These are phyloP conservation scores for Trachelipus rathkii DNA, from an alignment of 1,140 invertebrate genomes.

Conservation along the genomic window DNA sequence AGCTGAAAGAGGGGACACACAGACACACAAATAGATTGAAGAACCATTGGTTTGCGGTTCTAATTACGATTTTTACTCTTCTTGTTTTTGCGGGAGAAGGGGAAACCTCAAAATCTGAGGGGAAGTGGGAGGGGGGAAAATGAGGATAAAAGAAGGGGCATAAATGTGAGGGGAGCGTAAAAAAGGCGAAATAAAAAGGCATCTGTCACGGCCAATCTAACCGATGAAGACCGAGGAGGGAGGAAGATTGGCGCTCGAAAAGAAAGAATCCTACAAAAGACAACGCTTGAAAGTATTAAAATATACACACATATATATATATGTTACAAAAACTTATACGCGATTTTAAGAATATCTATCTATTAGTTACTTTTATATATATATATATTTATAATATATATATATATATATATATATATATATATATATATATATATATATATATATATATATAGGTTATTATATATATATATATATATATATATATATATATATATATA, in stretches of 20 bases:
- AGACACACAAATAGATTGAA: neutral
- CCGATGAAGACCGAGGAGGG: slow-evolving; percentile 2
- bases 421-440: slow-evolving; percentile 15
- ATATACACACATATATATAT: neutral
- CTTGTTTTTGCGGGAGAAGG: neutral
- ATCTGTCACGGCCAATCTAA: slow-evolving; percentile 11
- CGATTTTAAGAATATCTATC: neutral
- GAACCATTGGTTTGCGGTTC: neutral
- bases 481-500: neutral
- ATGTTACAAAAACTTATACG: neutral
- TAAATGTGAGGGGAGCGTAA: neutral
- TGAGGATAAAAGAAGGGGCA: neutral
- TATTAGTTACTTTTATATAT: neutral
- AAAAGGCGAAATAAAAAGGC: slow-evolving; percentile 12
- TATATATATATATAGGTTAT: slow-evolving; percentile 4
- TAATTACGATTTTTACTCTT: neutral
- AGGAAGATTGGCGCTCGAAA: neutral
- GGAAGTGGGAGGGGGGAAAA: neutral
- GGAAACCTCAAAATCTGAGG: too few relatives aligned
- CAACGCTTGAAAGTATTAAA: too few relatives aligned
- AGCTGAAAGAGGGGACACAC: too few relatives aligned
- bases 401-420: slow-evolving; percentile 1
- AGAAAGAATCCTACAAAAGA: neutral
- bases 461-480: slow-evolving; percentile 8
- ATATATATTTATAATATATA: slow-evolving; percentile 11